These are phyloP conservation scores for Gephyroberyx darwinii DNA, from an alignment of 2,797 vertebrate species.

Conservation along the genomic window DNA sequence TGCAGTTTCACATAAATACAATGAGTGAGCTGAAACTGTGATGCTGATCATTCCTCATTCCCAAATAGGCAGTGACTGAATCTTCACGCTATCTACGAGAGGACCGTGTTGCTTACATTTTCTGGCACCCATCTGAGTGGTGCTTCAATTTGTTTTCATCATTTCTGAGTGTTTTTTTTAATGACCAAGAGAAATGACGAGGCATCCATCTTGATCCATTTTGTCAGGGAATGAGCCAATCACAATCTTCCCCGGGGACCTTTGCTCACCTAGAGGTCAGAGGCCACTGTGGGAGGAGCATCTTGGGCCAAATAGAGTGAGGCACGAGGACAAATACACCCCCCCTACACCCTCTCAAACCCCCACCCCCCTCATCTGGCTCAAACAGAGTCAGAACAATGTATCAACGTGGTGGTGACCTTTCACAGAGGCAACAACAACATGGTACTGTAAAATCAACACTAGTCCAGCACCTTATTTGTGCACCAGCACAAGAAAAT, in stretches of 20 bases:
- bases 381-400: slow-evolving; percentile 8
- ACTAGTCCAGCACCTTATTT: slow-evolving; percentile 11
- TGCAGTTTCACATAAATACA: slow-evolving; percentile 29
- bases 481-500: neutral
- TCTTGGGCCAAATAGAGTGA: slow-evolving; percentile 40
- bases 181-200: slow-evolving; percentile 18
- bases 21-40: slow-evolving; percentile 25
- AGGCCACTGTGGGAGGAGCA: slow-evolving; percentile 43
- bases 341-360: neutral
- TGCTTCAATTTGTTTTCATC: too few relatives aligned
- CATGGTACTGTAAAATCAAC: neutral
- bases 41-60: slow-evolving; percentile 34
- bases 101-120: neutral
- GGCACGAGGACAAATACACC: slow-evolving; percentile 10
- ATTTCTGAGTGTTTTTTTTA: neutral
- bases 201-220: slow-evolving; percentile 41
- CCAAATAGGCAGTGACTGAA: slow-evolving; percentile 27
- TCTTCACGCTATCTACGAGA: slow-evolving; percentile 8
- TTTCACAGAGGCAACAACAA: neutral
- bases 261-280: slow-evolving; percentile 48
- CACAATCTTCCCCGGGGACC: slow-evolving; percentile 26
- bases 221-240: slow-evolving; percentile 19
- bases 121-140: neutral
- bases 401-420: neutral
- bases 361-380: neutral